Base-by-base conservation (phyloP, 2,113 vertebrate genomes). In the Dasyornis broadbenti region DNA sequence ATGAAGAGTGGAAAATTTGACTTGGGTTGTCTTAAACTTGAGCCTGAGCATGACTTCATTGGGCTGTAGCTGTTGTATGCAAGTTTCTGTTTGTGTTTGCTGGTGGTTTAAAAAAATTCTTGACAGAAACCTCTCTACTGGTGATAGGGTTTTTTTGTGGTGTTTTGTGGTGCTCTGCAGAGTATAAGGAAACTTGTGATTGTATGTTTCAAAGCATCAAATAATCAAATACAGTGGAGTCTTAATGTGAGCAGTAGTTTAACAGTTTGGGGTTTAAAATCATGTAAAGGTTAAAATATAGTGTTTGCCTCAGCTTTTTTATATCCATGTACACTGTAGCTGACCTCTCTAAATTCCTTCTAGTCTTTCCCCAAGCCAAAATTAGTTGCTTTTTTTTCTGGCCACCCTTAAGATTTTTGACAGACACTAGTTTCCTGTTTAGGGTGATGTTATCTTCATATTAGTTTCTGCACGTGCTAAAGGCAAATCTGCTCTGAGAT, bases 161-260 rank as follows among this genome's bases (percentile, higher is more conserved):
- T 96, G 84, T 89, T 95, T 97, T 96, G 69, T 87, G 95, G 93
- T 97, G 86, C 95, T 98, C 97, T 94, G 79, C 96, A 98, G 96
- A 77, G 91, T 96, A 71, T 54, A 71, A 97, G 93, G 95, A 97
- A 97, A 80, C 91, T 97, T 97, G 93, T 96, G 94, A 97, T 96
- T 83, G 42, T 91, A 31, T 56, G 52, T 96, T 94, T 97, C 75
- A 94, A 95, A 91, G 86, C 60, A 82, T 88, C 90, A 97, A 95
- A 96, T 97, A 97, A 97, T 98, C 94, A 97, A 96, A 92, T 79
- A 72, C 72, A 97, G 95, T 89, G 92, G 94, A 64, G 81, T 91
- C 80, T 69, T 89, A 86, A 88, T 60, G 53, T 94, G 93, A 91
- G 94, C 88, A 96, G 84, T 96, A 93, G 95, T 98, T 98, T 98